Evolutionary conservation across 2,888 invertebrate genomes (phyloP).

Genomic region (Carcina quercana): DNA sequence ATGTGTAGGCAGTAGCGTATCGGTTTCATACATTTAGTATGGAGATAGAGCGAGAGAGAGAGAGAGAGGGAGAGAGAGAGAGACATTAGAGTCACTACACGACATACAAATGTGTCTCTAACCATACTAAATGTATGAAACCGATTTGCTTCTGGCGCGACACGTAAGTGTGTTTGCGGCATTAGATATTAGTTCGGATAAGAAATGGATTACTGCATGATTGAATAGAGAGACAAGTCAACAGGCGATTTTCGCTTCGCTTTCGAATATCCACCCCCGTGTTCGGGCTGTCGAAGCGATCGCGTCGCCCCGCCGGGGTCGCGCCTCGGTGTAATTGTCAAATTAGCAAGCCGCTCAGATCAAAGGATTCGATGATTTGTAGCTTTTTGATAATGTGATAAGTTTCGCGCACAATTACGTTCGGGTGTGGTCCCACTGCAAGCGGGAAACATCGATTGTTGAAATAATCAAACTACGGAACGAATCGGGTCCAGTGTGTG

Average conservation of each 20-base stretch:
- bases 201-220: not conserved
- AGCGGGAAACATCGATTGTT: too few species aligned
- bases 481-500: too few species aligned
- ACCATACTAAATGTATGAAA: too few species aligned
- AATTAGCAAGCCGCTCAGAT: constrained; percentile 59
- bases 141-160: too few species aligned
- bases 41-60: too few species aligned
- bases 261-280: not conserved
- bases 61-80: too few species aligned
- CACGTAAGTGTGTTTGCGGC: too few species aligned
- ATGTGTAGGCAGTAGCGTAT: too few species aligned
- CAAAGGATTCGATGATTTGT: constrained; percentile 68
- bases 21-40: not conserved
- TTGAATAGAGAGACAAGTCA: not conserved
- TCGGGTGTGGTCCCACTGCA: constrained; percentile 23
- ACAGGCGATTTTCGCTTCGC: not conserved
- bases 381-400: constrained; percentile 71
- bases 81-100: too few species aligned
- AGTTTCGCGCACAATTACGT: constrained; percentile 63
- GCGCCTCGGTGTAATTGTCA: constrained; percentile 52
- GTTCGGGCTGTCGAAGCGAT: constrained; percentile 2
- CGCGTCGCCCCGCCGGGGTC: constrained; percentile 11
- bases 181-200: too few species aligned
- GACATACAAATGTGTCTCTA: too few species aligned
- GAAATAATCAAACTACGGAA: too few species aligned